Conservation (phyloP, 1,140 invertebrate genomes). For the Olivierus martensii region DNA sequence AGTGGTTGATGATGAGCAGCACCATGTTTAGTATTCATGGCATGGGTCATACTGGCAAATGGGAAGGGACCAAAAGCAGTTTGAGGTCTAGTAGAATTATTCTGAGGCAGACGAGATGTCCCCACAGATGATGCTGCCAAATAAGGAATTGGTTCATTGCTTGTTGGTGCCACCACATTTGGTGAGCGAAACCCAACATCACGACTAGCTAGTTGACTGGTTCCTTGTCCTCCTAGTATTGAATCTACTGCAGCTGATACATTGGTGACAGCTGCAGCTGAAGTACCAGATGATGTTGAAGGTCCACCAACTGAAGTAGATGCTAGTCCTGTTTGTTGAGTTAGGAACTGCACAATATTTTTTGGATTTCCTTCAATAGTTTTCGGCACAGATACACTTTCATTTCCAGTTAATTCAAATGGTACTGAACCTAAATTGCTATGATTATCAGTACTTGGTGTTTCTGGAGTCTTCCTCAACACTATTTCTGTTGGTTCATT, state of each 20-base stretch:
- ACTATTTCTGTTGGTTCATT: constrained; percentile 58
- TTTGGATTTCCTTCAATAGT: constrained; percentile 28
- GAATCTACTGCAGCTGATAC: not conserved
- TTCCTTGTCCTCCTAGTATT: not conserved
- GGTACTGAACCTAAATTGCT: constrained; percentile 9
- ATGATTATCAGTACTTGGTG: constrained; percentile 5
- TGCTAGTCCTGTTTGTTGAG: constrained; percentile 27
- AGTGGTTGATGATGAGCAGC: constrained; percentile 11
- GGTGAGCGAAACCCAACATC: constrained; percentile 24
- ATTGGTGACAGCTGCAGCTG: not conserved
- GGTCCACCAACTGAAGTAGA: constrained; percentile 1
- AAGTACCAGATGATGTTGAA: constrained; percentile 1
- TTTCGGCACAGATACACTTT: constrained; percentile 24
- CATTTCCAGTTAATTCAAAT: constrained; percentile 18
- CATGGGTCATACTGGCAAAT: constrained; percentile 80
- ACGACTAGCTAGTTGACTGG: not conserved
- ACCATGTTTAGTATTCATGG: constrained; percentile 41
- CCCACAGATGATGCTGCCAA: constrained; percentile 21
- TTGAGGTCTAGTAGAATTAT: constrained; percentile 26
- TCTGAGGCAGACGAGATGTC: constrained; percentile 20
- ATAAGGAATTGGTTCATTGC: constrained; percentile 27
- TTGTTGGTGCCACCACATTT: constrained; percentile 29
- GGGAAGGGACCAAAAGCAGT: constrained; percentile 52
- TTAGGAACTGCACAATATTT: constrained; percentile 30
- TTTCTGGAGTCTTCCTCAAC: constrained; percentile 34